These are phyloP conservation scores for Rhysida immarginata DNA, from an alignment of 1,140 invertebrate species.

Conservation along the genomic window DNA sequence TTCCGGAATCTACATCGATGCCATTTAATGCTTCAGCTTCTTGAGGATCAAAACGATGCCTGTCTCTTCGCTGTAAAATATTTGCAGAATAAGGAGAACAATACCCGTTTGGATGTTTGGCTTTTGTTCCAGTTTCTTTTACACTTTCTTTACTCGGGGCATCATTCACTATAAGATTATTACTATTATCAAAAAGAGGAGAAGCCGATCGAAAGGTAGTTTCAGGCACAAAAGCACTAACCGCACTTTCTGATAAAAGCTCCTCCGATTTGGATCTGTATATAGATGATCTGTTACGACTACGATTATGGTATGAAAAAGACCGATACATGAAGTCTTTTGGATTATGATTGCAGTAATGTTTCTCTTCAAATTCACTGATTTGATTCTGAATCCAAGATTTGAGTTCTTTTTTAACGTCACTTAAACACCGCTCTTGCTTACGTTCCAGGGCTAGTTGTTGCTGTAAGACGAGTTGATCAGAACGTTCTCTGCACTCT, in stretches of 20 bases:
- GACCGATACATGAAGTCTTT: not conserved
- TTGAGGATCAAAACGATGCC: too few relatives aligned
- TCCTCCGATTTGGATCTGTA: not conserved
- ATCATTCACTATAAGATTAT: too few relatives aligned
- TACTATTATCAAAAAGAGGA: too few relatives aligned
- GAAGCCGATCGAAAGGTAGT: too few relatives aligned
- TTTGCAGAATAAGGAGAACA: too few relatives aligned
- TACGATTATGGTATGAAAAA: not conserved
- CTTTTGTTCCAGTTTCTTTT: too few relatives aligned
- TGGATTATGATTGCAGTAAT: conserved; percentile 1
- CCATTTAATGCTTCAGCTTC: too few relatives aligned
- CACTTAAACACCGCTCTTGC: conserved; percentile 9
- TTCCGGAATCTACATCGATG: too few relatives aligned
- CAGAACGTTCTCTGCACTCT: conserved; percentile 17
- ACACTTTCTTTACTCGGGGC: too few relatives aligned
- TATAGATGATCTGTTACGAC: not conserved
- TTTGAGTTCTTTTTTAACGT: conserved; percentile 13
- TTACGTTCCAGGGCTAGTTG: conserved; percentile 13
- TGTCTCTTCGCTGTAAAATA: too few relatives aligned
- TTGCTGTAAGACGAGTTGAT: conserved; percentile 13
- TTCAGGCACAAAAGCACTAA: too few relatives aligned
- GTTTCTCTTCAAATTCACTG: conserved; percentile 5
- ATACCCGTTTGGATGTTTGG: too few relatives aligned
- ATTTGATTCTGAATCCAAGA: conserved; percentile 7
- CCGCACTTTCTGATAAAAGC: not conserved